A percentile compares a stretch with the other conserved stretches of the same genome.
Evolutionary conservation across 2,888 invertebrate genomes (phyloP).

Genomic region (Chaetogeoica ovagalla): DNA sequence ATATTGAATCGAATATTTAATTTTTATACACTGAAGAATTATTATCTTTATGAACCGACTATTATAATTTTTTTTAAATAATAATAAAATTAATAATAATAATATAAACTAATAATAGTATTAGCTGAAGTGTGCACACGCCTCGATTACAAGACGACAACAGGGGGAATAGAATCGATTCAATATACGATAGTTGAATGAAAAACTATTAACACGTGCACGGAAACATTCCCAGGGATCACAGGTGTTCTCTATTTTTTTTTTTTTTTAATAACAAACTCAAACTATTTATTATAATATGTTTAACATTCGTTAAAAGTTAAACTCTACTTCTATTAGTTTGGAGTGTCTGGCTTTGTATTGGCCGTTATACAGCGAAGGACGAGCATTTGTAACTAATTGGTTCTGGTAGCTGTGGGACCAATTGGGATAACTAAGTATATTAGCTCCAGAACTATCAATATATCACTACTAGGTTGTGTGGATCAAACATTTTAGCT

Average conservation of each 20-base stretch:
- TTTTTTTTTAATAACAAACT: conserved; percentile 43
- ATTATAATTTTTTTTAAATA: conserved; percentile 1
- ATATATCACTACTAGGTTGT: conserved; percentile 39
- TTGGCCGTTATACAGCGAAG: conserved; percentile 29
- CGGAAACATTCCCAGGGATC: conserved; percentile 47
- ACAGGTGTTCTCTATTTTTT: conserved; percentile 46
- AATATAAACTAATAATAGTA: conserved; percentile 1
- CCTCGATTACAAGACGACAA: background rate
- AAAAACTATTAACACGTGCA: conserved; percentile 49
- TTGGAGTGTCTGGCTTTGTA: conserved; percentile 3
- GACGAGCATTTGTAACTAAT: conserved; percentile 29
- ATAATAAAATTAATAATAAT: conserved; percentile 22
- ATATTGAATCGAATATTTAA: conserved; percentile 27
- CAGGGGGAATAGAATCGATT: conserved; percentile 32
- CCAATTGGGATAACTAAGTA: conserved; percentile 35
- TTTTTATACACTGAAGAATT: conserved; percentile 29
- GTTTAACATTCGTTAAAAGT: conserved; percentile 29
- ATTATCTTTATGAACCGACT: background rate
- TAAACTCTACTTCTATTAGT: conserved; percentile 44
- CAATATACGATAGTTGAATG: conserved; percentile 39
- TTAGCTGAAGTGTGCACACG: conserved; percentile 40
- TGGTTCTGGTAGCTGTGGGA: conserved; percentile 30
- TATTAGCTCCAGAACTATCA: conserved; percentile 30
- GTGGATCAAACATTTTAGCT: conserved; percentile 47
- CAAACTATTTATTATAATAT: conserved; percentile 47